Conservation (phyloP, 2,113 vertebrate species). For the Alces alces region DNA sequence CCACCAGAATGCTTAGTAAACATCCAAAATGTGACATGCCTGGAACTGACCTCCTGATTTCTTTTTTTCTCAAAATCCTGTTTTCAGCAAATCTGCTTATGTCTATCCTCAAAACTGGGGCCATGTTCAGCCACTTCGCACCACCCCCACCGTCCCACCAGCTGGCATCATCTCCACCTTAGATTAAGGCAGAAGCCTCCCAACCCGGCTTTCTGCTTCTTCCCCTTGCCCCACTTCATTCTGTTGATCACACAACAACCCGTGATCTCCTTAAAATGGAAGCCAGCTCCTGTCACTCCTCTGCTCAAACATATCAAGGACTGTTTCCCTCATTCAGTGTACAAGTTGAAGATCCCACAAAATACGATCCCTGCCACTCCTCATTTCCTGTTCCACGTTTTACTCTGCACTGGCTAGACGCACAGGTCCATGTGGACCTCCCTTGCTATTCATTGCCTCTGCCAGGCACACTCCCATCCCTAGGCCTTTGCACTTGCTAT, state of each 20-base stretch:
- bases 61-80: background rate
- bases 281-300: background rate
- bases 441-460: too few relatives aligned
- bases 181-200: background rate
- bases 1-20: background rate
- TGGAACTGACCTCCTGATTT: background rate
- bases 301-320: background rate
- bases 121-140: background rate
- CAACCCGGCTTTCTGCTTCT: background rate
- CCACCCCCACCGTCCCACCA: accelerated
- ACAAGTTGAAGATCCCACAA: background rate
- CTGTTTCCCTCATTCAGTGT: background rate
- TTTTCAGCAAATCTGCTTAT: background rate
- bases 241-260: background rate
- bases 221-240: background rate
- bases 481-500: background rate
- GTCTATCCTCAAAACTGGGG: background rate
- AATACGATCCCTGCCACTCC: background rate
- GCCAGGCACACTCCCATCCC: background rate
- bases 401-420: background rate
- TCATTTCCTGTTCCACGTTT: background rate
- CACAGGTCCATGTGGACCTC: background rate
- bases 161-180: background rate
- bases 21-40: background rate
- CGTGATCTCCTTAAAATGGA: background rate